Evolutionary conservation across 1,140 invertebrate genomes (phyloP).

Genomic region (Drosophila equinoxialis): DNA sequence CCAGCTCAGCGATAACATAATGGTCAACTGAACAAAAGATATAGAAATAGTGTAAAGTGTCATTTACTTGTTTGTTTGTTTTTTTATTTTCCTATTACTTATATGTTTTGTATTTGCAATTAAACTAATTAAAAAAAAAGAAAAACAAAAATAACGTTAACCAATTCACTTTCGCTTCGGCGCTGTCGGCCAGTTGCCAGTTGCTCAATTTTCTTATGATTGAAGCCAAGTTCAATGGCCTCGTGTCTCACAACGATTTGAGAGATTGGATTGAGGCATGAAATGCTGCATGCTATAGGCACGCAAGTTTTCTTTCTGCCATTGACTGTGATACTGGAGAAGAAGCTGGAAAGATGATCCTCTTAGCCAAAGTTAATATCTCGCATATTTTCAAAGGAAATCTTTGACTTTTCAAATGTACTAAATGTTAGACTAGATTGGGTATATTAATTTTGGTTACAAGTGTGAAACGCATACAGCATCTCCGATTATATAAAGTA

Average conservation of each 20-base stretch:
- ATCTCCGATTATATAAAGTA: too few species aligned
- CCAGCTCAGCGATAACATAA: conserved; percentile 21
- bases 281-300: conserved; percentile 46
- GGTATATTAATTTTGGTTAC: too few species aligned
- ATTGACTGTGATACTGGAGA: neutral
- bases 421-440: too few species aligned
- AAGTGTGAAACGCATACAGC: too few species aligned
- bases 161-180: conserved; percentile 67
- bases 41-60: neutral
- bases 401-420: too few species aligned
- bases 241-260: conserved; percentile 4
- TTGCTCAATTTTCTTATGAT: conserved; percentile 53
- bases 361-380: too few species aligned
- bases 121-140: conserved; percentile 68
- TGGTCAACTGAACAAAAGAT: conserved; percentile 4
- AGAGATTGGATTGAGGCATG: conserved; percentile 43
- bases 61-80: conserved; percentile 23
- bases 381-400: too few species aligned
- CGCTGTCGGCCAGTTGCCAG: conserved; percentile 37
- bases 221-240: conserved; percentile 64
- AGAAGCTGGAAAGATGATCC: too few species aligned
- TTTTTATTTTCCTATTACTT: conserved; percentile 10
- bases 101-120: conserved; percentile 45
- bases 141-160: conserved; percentile 36
- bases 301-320: conserved; percentile 49